Evolutionary conservation across 1,140 invertebrate species (phyloP).

Genomic region (Asbolus verrucosus): DNA sequence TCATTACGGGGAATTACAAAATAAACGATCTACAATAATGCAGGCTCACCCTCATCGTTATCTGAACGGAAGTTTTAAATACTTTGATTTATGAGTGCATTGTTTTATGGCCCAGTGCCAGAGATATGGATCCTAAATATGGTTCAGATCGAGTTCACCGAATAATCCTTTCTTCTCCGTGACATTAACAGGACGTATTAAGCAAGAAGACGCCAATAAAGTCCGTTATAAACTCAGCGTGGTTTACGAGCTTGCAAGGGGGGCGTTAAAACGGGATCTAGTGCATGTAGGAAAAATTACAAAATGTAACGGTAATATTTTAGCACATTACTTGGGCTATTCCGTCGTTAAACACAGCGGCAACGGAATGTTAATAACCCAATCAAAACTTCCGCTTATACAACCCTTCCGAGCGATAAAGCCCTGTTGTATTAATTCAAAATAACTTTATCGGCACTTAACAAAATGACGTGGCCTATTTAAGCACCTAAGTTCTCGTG

Average conservation of each 20-base stretch:
- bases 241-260: conserved; percentile 21
- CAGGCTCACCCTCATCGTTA: too few relatives aligned
- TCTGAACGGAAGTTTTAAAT: too few relatives aligned
- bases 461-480: conserved; percentile 44
- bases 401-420: conserved; percentile 40
- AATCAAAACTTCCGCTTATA: conserved; percentile 41
- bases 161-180: too few relatives aligned
- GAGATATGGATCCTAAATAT: too few relatives aligned
- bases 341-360: conserved; percentile 34
- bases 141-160: too few relatives aligned
- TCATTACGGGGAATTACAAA: too few relatives aligned
- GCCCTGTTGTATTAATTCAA: conserved; percentile 45
- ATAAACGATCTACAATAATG: too few relatives aligned
- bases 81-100: too few relatives aligned
- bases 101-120: too few relatives aligned
- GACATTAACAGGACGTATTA: too few relatives aligned
- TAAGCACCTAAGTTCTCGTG: conserved; percentile 35
- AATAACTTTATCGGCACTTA: conserved; percentile 47
- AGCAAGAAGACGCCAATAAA: too few relatives aligned
- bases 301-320: conserved; percentile 16
- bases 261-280: background rate
- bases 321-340: conserved; percentile 11
- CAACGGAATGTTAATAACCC: conserved; percentile 42
- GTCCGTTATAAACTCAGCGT: too few relatives aligned
- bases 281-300: conserved; percentile 3